Evolutionary conservation across 2,888 invertebrate species (phyloP), one percentile per base, ranked within the genome.

Genomic region (Agrochola lychnidis): DNA sequence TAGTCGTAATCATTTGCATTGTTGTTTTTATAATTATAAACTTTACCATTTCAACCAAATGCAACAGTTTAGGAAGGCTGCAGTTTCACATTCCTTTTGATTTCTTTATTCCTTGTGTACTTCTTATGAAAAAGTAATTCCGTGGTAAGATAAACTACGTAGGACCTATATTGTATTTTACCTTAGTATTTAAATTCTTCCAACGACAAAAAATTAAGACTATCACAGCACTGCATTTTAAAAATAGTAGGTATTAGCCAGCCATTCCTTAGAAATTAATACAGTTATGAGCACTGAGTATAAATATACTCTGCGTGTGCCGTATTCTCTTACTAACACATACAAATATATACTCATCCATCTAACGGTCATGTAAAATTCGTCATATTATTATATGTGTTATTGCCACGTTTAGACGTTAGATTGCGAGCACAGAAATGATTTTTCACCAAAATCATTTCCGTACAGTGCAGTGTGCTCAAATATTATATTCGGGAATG

Each of bases 1-100:
- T 94, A 94, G 94, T 94, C 91, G 88, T 91, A 89, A 85, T 82
- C 82, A 83, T 82, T 87, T 82, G 74, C 83, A 84, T 70, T 79
- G 74, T 87, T 85, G 77, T 79, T 88, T 85, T 76, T 79, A 78
- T 83, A 86, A 81, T 81, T 78, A 73, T 79, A 75, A 79, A 80
- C 78, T 82, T 82, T 81, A 81, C 62, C 85, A 74, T 75, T 83
- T 78, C 70, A 82, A 85, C 68, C 83, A 79, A 85, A 84, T 79
- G 76, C 70, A 85, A 70, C 71, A 72, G 64, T 81, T 79, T 76
- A 57, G 51, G 63, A 69, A 84, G 70, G 45, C 76, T 83, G 73
- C 79, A 69, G 56, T 76, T 72, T 77, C 80, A 90, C 91, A 91
- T 91, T 91, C 91, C 91, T 84, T 84, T 82, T 68, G 70, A 66